Percentiles rank a stretch among this genome's conserved stretches.
phyloP scores from a whole-genome alignment of 1,140 invertebrate genomes.

The Ooceraea biroi region DNA sequence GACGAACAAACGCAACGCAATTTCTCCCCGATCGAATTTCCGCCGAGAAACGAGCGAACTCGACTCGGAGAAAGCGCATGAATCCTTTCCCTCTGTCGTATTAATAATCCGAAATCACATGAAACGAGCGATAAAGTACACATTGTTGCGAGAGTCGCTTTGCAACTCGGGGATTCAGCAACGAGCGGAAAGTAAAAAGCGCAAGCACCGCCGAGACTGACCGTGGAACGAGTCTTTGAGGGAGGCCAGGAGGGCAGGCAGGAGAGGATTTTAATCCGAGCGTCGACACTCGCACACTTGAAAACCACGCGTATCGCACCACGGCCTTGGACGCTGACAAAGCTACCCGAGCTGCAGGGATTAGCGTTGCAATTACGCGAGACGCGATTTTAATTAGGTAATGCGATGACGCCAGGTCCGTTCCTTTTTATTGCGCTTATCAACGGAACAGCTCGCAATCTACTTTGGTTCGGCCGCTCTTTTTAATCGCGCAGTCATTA shows the following conservation, averaged over 20 bases:
- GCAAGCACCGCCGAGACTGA: no score
- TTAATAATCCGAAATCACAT: no score
- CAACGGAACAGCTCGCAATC: neutral
- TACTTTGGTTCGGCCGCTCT: neutral
- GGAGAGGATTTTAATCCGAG: neutral
- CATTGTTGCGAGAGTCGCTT: no score
- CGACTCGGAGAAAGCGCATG: no score
- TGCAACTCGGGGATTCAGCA: no score
- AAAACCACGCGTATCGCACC: neutral
- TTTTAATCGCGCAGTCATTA: no score
- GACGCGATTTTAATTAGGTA: constrained; percentile 13
- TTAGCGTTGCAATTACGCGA: constrained; percentile 24
- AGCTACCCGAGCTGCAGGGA: neutral
- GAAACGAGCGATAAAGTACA: no score
- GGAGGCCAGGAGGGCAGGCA: no score
- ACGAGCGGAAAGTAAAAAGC: neutral
- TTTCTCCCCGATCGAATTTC: no score
- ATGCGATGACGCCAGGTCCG: neutral
- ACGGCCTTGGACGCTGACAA: neutral
- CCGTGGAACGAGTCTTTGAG: no score
- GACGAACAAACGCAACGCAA: neutral
- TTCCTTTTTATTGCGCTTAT: neutral
- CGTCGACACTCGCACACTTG: neutral
- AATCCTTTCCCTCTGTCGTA: no score
- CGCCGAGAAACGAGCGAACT: no score